These are phyloP conservation scores for Larimichthys crocea DNA, from an alignment of 2,113 vertebrate genomes.

Conservation along the genomic window DNA sequence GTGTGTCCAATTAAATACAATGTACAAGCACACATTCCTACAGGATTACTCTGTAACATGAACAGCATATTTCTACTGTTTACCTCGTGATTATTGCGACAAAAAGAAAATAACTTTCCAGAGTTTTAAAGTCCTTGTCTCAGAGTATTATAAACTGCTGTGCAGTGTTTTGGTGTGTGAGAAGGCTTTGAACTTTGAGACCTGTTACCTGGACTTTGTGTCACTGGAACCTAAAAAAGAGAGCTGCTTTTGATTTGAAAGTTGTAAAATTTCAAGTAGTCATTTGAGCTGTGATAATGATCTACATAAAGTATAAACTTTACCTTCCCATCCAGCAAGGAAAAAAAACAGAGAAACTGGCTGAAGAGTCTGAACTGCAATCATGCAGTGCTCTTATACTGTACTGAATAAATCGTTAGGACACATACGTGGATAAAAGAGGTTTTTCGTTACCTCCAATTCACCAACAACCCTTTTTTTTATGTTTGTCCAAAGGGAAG, in stretches of 20 bases:
- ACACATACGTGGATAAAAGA: background rate
- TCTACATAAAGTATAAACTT: background rate
- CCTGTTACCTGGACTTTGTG: background rate
- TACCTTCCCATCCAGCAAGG: background rate
- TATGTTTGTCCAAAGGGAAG: background rate
- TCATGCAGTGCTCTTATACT: background rate
- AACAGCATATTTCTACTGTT: constrained; percentile 1
- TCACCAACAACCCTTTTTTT: background rate
- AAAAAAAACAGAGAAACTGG: background rate
- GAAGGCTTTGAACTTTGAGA: background rate
- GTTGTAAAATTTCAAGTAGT: background rate
- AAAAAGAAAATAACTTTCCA: background rate
- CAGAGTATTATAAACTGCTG: background rate
- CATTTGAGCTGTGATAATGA: background rate
- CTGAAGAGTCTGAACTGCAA: background rate
- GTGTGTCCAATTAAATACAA: constrained; percentile 1
- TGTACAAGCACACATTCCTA: constrained; percentile 18
- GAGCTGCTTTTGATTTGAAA: background rate
- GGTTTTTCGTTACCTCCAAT: background rate
- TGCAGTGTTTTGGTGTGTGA: background rate
- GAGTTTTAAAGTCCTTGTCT: background rate
- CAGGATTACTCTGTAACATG: background rate
- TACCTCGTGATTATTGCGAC: background rate
- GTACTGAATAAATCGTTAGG: background rate
- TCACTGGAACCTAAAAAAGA: background rate